Evolutionary conservation across 2,113 vertebrate species (phyloP).

Genomic region (Steatornis caripensis): DNA sequence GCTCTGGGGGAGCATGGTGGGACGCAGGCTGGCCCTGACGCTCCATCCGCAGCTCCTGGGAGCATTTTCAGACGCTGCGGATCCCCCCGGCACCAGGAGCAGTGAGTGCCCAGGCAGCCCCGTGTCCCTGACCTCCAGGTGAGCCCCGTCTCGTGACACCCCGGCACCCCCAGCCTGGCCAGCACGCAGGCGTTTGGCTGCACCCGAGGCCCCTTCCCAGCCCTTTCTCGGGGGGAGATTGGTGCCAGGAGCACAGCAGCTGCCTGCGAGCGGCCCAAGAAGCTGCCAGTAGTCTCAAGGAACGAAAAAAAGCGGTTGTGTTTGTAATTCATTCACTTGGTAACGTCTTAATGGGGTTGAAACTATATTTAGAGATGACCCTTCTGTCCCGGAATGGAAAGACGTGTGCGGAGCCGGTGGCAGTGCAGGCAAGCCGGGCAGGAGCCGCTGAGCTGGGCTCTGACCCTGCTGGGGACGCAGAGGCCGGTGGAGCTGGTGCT

Average conservation of each 20-base stretch:
- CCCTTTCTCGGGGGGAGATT: neutral
- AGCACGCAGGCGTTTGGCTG: neutral
- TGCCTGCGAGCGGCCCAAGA: neutral
- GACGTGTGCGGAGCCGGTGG: neutral
- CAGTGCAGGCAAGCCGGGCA: neutral
- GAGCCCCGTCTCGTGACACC: neutral
- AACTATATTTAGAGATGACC: slow-evolving; percentile 58
- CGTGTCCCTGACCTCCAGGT: slow-evolving; percentile 44
- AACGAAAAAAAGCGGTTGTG: neutral
- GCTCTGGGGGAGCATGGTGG: neutral
- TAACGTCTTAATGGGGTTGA: slow-evolving; percentile 13
- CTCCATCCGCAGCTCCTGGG: neutral
- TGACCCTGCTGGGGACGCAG: neutral
- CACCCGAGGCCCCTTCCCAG: neutral
- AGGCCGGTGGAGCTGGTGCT: neutral
- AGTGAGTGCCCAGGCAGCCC: neutral
- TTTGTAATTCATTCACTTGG: slow-evolving; percentile 46
- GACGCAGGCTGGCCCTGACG: neutral
- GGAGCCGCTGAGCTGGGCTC: neutral
- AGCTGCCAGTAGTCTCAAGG: neutral
- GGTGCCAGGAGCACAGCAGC: accelerated
- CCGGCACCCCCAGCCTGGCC: neutral
- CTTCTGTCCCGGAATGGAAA: slow-evolving; percentile 60
- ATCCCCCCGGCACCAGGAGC: neutral
- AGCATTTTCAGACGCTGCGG: neutral